Base-by-base conservation (phyloP, 2,888 invertebrate genomes). In the Diplazon laetatorius region DNA sequence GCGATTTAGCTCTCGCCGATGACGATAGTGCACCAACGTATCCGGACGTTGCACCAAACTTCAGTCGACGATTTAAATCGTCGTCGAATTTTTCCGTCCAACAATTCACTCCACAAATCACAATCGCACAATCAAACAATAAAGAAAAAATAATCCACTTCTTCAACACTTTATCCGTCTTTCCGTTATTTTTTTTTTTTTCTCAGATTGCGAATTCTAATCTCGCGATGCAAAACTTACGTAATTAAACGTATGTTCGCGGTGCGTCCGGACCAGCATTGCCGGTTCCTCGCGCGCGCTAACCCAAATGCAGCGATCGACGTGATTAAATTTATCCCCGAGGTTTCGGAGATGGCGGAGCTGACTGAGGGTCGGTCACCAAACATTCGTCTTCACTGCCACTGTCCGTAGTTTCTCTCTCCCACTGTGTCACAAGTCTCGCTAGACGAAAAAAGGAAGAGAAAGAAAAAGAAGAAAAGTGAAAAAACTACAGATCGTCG, bases 301-400 rank as follows among this genome's bases (percentile, higher is more conserved):
- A 87, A 85, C 84, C 81, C 85, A 82, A 87, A 85, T 85, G 80
- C 83, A 82, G 83, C 80, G 74, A 78, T 80, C 78, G 80, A 72
- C 68, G 73, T 48, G 80, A 84, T 84, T 85, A 86, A 86, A 86
- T 85, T 83, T 84, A 84, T 84, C 84, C 79, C 79, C 79, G 78
- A 68, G 74, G 73, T 72, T 68, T 65, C 60, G 42, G 48, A 62
- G n/a, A 39, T 50, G 62, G 66, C 44, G 9, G 66, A 71, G 78
- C 78, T 48, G 60, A 48, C 57, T 60, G 59, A 70, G n/a, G n/a
- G 65, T 75, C 78, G 78, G 78, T 78, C 78, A 78, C 78, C 70
- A 75, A n/a, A 78, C 66, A 30, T 76, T 72, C 68, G 39, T 39
- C 66, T 25, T 44, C 57, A 57, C 52, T 65, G 55, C 42, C 60